A percentile compares a stretch with the other conserved stretches of the same genome.
Conservation (phyloP, 1,140 invertebrate genomes). For the Dinothrombium tinctorium region DNA sequence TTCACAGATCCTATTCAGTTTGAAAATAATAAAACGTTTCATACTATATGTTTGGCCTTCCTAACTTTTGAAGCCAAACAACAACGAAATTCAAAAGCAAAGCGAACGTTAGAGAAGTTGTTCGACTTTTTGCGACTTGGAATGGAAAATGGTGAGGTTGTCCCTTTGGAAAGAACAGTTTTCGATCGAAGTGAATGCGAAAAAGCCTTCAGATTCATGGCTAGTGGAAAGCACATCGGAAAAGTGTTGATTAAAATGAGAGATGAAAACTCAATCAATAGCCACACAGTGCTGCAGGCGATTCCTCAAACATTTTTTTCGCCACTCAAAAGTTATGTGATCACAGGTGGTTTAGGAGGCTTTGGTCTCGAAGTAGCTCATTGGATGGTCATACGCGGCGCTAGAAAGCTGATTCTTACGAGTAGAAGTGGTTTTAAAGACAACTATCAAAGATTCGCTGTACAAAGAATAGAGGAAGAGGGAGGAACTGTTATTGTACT, state of each 20-base stretch:
- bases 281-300: conserved; percentile 17
- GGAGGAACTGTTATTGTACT: conserved; percentile 48
- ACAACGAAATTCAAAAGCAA: no score
- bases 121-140: no score
- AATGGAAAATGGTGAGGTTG: conserved; percentile 55
- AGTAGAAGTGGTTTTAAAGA: conserved; percentile 61
- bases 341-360: conserved; percentile 69
- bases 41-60: no score
- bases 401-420: conserved; percentile 56
- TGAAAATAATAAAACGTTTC: no score
- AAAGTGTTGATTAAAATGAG: conserved; percentile 45
- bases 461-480: conserved; percentile 12
- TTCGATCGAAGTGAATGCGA: conserved; percentile 66
- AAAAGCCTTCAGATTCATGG: conserved; percentile 82
- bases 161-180: conserved; percentile 51
- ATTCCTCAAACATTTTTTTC: conserved; percentile 55
- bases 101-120: no score
- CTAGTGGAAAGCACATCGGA: conserved; percentile 86
- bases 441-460: conserved; percentile 51
- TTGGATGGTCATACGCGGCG: conserved; percentile 70
- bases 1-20: no score
- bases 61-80: no score
- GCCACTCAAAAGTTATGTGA: conserved; percentile 58
- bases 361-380: conserved; percentile 76
- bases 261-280: conserved; percentile 26